Percentiles rank a stretch among this genome's conserved stretches.
Evolutionary conservation across 2,888 invertebrate species (phyloP).

Genomic region (Cartodere bifasciata): DNA sequence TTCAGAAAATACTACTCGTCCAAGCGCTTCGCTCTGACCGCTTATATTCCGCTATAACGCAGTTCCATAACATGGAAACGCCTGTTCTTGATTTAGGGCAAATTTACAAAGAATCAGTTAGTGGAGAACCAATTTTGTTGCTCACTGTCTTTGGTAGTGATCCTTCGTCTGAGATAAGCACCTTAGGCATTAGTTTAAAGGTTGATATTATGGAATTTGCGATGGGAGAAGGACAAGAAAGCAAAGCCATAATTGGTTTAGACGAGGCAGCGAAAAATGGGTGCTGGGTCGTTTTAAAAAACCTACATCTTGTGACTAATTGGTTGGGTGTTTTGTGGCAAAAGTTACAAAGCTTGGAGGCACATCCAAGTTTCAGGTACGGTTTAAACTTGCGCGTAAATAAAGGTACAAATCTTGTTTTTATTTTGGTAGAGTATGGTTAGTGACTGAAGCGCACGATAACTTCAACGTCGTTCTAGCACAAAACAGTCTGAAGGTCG

Average conservation of each 20-base stretch:
- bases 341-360: constrained; percentile 40
- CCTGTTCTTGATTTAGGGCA: constrained; percentile 31
- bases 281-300: constrained; percentile 69
- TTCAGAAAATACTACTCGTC: constrained; percentile 70
- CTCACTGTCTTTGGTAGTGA: constrained; percentile 83
- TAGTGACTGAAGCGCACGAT: constrained; percentile 72
- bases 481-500: constrained; percentile 67
- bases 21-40: constrained; percentile 76
- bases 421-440: constrained; percentile 49
- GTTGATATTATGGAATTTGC: constrained; percentile 45
- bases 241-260: constrained; percentile 45
- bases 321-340: constrained; percentile 60
- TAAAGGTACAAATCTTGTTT: neutral
- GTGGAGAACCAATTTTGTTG: constrained; percentile 64
- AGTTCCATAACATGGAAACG: too few relatives aligned
- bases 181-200: too few relatives aligned
- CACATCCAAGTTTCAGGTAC: constrained; percentile 41
- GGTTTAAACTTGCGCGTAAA: neutral
- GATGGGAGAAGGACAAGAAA: constrained; percentile 69
- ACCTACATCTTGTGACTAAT: constrained; percentile 61
- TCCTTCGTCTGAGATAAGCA: constrained; percentile 72
- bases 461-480: constrained; percentile 63
- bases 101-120: constrained; percentile 42
- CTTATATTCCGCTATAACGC: constrained; percentile 60
- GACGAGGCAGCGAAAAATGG: constrained; percentile 48